Percentiles rank a stretch among this genome's conserved stretches.
Conservation (phyloP, 30 jellyfish, hydroid and myxozoan genomes). For the Hydractinia symbiolongicarpus region DNA sequence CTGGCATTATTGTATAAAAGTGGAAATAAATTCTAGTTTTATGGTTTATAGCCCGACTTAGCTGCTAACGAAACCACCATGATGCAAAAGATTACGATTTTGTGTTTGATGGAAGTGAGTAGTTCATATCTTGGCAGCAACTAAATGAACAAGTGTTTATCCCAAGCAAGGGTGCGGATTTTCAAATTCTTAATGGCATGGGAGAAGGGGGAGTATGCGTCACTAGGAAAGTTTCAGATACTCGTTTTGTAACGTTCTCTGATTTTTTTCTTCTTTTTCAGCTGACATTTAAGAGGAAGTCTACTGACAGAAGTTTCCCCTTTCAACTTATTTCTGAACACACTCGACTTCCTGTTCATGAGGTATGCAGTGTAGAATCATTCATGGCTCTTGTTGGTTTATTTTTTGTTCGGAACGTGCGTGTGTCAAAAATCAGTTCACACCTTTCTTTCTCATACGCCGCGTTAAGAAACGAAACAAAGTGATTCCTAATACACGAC, state of each 20-base stretch:
- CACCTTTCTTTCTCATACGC: neutral
- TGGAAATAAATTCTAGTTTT: neutral
- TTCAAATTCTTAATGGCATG: too few species aligned
- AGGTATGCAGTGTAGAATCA: slow-evolving; percentile 36
- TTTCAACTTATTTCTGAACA: slow-evolving; percentile 66
- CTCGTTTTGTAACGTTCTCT: neutral
- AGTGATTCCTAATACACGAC: too few species aligned
- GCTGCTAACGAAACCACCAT: slow-evolving; percentile 64
- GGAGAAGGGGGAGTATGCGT: too few species aligned
- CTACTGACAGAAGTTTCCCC: slow-evolving; percentile 85
- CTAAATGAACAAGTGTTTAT: neutral
- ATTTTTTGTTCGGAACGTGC: too few species aligned
- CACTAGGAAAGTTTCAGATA: neutral
- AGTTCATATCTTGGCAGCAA: neutral
- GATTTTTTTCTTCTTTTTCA: slow-evolving; percentile 13
- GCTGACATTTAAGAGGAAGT: slow-evolving; percentile 81
- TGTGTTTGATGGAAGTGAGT: slow-evolving; percentile 87
- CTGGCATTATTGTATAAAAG: too few species aligned
- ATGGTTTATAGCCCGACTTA: slow-evolving; percentile 61
- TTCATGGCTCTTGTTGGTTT: too few species aligned
- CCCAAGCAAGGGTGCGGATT: too few species aligned
- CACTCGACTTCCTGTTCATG: slow-evolving; percentile 55
- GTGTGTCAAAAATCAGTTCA: too few species aligned
- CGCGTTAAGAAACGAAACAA: neutral
- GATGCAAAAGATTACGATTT: slow-evolving; percentile 65